These are phyloP conservation scores for Tetraneura akinire DNA, from an alignment of 1,140 invertebrate species.

Conservation along the genomic window DNA sequence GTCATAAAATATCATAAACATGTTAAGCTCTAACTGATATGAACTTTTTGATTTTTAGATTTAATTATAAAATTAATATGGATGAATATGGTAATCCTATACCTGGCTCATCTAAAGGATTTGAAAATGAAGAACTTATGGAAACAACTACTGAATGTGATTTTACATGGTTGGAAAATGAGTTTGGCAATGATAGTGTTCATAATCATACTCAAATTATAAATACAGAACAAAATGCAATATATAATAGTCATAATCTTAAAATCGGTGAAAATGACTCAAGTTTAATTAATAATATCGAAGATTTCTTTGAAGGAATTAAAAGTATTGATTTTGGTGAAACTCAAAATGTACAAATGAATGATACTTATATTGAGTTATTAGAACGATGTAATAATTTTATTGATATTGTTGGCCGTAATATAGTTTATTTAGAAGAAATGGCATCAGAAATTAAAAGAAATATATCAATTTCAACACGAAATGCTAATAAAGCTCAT, in stretches of 20 bases:
- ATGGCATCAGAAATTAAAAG: neutral
- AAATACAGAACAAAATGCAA: neutral
- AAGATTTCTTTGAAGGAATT: constrained; percentile 45
- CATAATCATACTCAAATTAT: too few species aligned
- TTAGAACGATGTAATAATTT: constrained; percentile 39
- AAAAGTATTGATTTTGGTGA: constrained; percentile 24
- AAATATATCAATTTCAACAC: constrained; percentile 41
- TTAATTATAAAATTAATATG: neutral
- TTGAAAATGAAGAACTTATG: constrained; percentile 2
- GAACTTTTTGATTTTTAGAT: neutral
- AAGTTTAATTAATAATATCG: neutral
- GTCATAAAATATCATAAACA: too few species aligned
- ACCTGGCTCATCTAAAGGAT: constrained; percentile 23
- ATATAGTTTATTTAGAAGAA: constrained; percentile 34
- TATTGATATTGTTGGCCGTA: constrained; percentile 28
- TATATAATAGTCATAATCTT: neutral
- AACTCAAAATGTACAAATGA: neutral
- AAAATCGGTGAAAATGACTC: neutral
- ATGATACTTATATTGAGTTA: neutral
- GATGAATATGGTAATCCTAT: constrained; percentile 36
- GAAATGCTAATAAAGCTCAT: constrained; percentile 24
- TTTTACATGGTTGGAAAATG: constrained; percentile 38
- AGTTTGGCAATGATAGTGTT: neutral
- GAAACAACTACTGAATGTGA: neutral
- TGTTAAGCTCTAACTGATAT: too few species aligned